phyloP scores from a whole-genome alignment of 2,888 invertebrate species.

The Escarpia spicata region DNA sequence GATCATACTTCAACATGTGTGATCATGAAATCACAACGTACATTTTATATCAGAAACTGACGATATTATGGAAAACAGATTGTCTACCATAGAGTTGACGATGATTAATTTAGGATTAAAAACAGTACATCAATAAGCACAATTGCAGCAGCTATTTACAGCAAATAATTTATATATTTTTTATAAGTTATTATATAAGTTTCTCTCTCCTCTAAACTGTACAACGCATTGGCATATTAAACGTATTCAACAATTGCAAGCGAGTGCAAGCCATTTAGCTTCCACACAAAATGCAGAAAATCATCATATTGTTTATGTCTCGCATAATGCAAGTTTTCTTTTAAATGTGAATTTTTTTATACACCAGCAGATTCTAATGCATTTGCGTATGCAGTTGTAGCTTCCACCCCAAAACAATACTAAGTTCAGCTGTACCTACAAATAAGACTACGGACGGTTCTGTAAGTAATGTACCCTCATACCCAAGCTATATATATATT shows the following conservation, averaged over 20 bases:
- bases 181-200: background rate
- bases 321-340: background rate
- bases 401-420: background rate
- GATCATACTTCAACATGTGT: too few species aligned
- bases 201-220: background rate
- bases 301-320: background rate
- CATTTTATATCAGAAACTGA: background rate
- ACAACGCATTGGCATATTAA: background rate
- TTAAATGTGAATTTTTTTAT: background rate
- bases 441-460: background rate
- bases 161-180: slow-evolving; percentile 6
- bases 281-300: background rate
- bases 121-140: background rate
- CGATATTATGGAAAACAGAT: background rate
- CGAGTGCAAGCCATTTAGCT: background rate
- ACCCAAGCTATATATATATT: background rate
- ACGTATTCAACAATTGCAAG: background rate
- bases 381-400: background rate
- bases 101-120: background rate
- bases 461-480: background rate
- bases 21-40: background rate
- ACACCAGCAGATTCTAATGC: background rate
- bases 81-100: background rate
- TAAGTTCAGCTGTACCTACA: background rate
- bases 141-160: background rate